Evolutionary conservation across 1,140 invertebrate species (phyloP), one percentile per base, ranked within the genome.

Genomic region (Cataglyphis hispanica): DNA sequence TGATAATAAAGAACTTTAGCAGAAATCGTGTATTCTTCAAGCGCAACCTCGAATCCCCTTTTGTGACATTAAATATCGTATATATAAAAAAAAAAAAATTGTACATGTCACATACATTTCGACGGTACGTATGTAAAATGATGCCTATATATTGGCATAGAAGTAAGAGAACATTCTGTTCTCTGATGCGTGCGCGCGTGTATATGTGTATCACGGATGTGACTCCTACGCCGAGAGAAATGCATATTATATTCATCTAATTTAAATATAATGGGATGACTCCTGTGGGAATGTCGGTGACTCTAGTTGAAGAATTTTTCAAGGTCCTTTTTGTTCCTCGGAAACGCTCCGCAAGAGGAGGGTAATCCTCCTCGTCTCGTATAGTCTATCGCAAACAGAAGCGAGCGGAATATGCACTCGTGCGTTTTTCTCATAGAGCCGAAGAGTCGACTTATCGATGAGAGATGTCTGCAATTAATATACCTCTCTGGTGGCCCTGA

Each of bases 211-310:
- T 83, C 19, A 37, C 43, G 40, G 10, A 43, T 13, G 10, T 43
- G n/a, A 43, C 46, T 50, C 46, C 11, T 16, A 37, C 16, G 46
- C 76, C 56, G 61, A 61, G 46, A 50, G 46, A 63, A 27, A 76
- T 83, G 56, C 61, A 77, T 63, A 34, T 40, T 58, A 75, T 64
- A 56, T 81, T 86, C 78, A 69, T 75, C 76, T 85, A 84, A 91
- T 91, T 91, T 91, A 91, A 91, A 91, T 91, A 90, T 91, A 91
- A 91, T 91, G 64, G 90, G 77, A 90, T 91, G 89, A 91, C 86
- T 90, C 87, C 87, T 89, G 85, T 70, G 78, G 70, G 75, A 89
- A 90, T 85, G 86, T 91, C 86, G 87, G 84, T 85, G 88, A 91
- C 88, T 86, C 83, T 85, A 60, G 63, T 70, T 31, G n/a, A 46